Conservation (phyloP, 2,888 invertebrate genomes). For the Spodoptera exigua region DNA sequence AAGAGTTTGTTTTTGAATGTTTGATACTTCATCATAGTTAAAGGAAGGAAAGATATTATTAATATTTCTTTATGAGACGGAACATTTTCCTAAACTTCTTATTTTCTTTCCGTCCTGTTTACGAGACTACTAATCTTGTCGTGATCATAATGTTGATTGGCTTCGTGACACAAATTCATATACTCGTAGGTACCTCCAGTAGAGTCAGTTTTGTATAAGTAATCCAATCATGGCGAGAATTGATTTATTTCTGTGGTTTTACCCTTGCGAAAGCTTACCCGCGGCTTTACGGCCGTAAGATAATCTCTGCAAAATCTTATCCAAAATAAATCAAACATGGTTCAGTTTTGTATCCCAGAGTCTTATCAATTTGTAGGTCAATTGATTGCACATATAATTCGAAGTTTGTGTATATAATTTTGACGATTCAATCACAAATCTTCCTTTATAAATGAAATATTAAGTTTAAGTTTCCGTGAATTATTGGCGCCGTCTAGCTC, state of each 20-base stretch:
- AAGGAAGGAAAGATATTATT: not conserved
- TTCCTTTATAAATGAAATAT: no score
- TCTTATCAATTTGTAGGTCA: constrained; percentile 42
- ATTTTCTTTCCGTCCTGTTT: not conserved
- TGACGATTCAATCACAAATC: no score
- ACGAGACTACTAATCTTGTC: not conserved
- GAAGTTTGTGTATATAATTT: constrained; percentile 3
- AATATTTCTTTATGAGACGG: not conserved
- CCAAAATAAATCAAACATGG: constrained; percentile 48
- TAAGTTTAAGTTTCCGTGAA: no score
- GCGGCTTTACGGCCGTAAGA: constrained; percentile 26
- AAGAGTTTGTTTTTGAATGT: constrained; percentile 23
- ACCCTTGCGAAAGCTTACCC: constrained; percentile 21
- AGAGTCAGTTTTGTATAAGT: not conserved
- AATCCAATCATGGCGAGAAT: constrained; percentile 9
- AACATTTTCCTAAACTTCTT: not conserved
- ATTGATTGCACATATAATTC: constrained; percentile 38
- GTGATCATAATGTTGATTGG: not conserved
- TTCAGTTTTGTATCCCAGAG: constrained; percentile 46
- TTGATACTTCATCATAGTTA: constrained; percentile 10
- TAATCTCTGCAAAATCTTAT: constrained; percentile 47
- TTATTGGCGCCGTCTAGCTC: constrained; percentile 14
- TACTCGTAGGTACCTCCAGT: not conserved
- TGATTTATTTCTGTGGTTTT: constrained; percentile 26
- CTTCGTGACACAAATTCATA: constrained; percentile 1